Evolutionary conservation across 2,888 invertebrate genomes (phyloP), one percentile per base, ranked within the genome.

Genomic region (Drosophila paranaensis): DNA sequence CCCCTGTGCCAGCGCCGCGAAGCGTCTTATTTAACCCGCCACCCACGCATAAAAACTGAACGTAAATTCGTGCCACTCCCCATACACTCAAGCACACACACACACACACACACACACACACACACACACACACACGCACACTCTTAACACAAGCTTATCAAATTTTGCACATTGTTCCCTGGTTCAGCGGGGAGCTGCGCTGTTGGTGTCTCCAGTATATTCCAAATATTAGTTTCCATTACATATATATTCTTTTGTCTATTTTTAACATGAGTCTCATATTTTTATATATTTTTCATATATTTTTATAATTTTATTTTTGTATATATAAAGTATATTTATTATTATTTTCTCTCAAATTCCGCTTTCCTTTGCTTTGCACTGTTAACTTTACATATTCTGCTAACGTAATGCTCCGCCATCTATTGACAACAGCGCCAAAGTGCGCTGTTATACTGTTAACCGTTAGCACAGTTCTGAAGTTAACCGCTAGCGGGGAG

Each of bases 381-480:
- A 13, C 13, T 46, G 46, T n/a, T 11, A 40, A n/a, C 2, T 61
- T 69, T 64, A 73, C 66, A 73, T n/a, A 65, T 9, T 43, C 48
- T 65, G 71, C 73, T 64, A 57, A 14, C 0, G 4, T 14, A 66
- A 39, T 64, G 53, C 56, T 65, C 33, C 58, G 53, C 40, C 65
- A 46, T 33, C 81, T 71, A 45, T 57, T 60, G 65, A 27, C 55
- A 56, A 53, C 63, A 72, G 60, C n/a, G 35, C n/a, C 25, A 35
- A 54, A 39, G 37, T 37, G 1, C 57, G 33, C 72, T 77, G 81
- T 66, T 71, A 71, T 71, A 57, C 61, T 71, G 74, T 85, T 84
- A 90, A 90, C 88, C 90, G 90, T 71, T 84, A 84, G 90, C 60
- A 84, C 73, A 84, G 86, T 82, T 74, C 58, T 25, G 27, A 9